phyloP scores from a whole-genome alignment of 2,888 invertebrate genomes.

The Thymelicus lineola region DNA sequence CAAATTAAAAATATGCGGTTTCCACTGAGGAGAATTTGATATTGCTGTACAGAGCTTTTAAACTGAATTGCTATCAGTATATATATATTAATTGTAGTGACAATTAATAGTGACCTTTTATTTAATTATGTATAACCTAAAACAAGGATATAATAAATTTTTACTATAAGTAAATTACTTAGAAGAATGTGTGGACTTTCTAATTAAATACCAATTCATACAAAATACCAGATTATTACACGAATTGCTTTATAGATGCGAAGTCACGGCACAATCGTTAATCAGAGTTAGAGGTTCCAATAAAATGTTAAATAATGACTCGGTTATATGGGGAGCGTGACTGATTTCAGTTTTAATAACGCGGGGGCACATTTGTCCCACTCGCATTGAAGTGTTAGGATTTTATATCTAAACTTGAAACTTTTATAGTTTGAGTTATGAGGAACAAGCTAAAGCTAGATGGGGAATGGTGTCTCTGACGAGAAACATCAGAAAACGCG shows the following conservation, averaged over 20 bases:
- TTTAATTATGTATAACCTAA: too few species aligned
- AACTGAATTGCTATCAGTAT: too few species aligned
- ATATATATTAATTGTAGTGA: too few species aligned
- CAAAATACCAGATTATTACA: conserved; percentile 29
- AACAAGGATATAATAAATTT: neutral
- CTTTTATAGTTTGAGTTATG: neutral
- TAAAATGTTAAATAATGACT: conserved; percentile 64
- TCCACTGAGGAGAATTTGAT: conserved; percentile 4
- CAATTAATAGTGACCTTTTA: too few species aligned
- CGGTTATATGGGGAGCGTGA: conserved; percentile 75
- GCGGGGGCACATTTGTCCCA: conserved; percentile 40
- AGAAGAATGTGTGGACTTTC: conserved; percentile 5
- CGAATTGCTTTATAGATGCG: conserved; percentile 52
- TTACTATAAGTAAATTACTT: neutral
- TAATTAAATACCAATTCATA: conserved; percentile 44
- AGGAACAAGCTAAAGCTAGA: too few species aligned
- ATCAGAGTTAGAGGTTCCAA: conserved; percentile 69
- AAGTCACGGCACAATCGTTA: conserved; percentile 70
- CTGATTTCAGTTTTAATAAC: conserved; percentile 66
- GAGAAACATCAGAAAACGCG: too few species aligned
- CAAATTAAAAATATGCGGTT: conserved; percentile 72
- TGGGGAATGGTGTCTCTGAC: too few species aligned
- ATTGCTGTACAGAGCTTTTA: neutral
- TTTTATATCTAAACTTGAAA: neutral
- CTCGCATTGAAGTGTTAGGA: conserved; percentile 38